A percentile compares a stretch with the other conserved stretches of the same genome.
phyloP scores from a whole-genome alignment of 2,888 invertebrate species.

The Epinotia demarniana region DNA sequence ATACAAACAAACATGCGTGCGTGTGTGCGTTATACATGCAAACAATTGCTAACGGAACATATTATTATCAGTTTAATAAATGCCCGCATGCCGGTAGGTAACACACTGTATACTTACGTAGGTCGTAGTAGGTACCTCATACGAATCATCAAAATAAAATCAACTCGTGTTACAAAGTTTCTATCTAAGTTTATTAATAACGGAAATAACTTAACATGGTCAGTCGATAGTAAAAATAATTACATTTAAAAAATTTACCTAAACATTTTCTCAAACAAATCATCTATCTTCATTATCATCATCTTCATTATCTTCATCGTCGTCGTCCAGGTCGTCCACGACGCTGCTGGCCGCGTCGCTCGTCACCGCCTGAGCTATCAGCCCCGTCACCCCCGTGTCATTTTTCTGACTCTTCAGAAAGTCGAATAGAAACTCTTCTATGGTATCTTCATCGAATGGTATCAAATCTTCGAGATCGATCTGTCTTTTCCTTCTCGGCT shows the following conservation, averaged over 20 bases:
- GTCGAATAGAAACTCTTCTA: constrained; percentile 75
- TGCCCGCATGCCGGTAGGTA: too few species aligned
- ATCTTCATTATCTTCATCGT: constrained; percentile 50
- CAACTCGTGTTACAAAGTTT: not conserved
- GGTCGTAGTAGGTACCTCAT: too few species aligned
- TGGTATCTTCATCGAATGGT: constrained; percentile 74
- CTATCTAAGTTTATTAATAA: constrained; percentile 38
- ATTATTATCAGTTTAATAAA: too few species aligned
- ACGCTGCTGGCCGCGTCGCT: constrained; percentile 63
- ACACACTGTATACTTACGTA: too few species aligned
- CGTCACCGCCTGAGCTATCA: constrained; percentile 73
- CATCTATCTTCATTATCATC: constrained; percentile 61
- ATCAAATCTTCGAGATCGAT: constrained; percentile 74
- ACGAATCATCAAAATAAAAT: not conserved
- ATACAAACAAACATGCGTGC: too few species aligned
- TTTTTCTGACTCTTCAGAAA: constrained; percentile 73
- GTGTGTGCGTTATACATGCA: too few species aligned
- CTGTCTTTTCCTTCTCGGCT: constrained; percentile 68
- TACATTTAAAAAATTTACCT: constrained; percentile 41
- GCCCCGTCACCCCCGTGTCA: constrained; percentile 71
- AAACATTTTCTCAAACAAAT: constrained; percentile 46
- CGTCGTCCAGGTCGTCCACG: constrained; percentile 64
- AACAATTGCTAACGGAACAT: too few species aligned
- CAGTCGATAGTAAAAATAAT: constrained; percentile 39
- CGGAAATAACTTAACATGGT: constrained; percentile 42